Base-by-base conservation (phyloP, 1,140 invertebrate species). In the Papilio helenus region DNA sequence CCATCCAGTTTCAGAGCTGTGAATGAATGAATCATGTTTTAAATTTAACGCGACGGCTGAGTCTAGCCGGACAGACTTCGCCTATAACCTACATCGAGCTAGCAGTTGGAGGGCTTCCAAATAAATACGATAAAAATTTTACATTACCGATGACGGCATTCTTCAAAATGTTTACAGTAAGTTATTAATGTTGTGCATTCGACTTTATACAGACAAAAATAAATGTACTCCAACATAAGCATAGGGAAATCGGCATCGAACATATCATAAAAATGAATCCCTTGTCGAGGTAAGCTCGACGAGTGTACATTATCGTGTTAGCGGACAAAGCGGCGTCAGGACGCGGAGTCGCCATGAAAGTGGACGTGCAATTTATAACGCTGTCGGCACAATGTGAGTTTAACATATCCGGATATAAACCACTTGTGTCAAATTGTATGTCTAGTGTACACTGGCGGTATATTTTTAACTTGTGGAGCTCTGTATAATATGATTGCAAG, bases 1-100 rank as follows among this genome's bases (percentile, higher is more conserved):
- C 96, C 95, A 26, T 96, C 95, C 65, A 96, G 87, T 87, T 96
- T 95, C 26, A 96, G 84, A 20, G 95, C 94, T 95, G 89, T 55
- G 73, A 80, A 77, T 55, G 83, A 86, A 88, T 89, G 84, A 88
- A 82, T 88, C 85, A 88, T 51, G 76, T 16, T 74, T 79, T 76
- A 71, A 85, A 87, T 84, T 87, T 86, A 87, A 76, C 46, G 29
- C 49, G 68, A 49, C 26, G 80, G 73, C 65, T 80, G 76, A 73
- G 83, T 88, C 87, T 89, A 87, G 80, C 55, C 71, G 44, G 83
- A 85, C 85, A 74, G 49, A 79, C 79, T 72, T 79, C 82, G 85
- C 80, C 79, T 78, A 77, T 86, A 84, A 84, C 85, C 85, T 83
- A 83, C 76, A 87, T 85, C 80, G 81, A 76, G 79, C 55, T 79